Evolutionary conservation across 2,797 vertebrate genomes (phyloP), one percentile per base, ranked within the genome.

Genomic region (Microctenopoma stevenorrisi): DNA sequence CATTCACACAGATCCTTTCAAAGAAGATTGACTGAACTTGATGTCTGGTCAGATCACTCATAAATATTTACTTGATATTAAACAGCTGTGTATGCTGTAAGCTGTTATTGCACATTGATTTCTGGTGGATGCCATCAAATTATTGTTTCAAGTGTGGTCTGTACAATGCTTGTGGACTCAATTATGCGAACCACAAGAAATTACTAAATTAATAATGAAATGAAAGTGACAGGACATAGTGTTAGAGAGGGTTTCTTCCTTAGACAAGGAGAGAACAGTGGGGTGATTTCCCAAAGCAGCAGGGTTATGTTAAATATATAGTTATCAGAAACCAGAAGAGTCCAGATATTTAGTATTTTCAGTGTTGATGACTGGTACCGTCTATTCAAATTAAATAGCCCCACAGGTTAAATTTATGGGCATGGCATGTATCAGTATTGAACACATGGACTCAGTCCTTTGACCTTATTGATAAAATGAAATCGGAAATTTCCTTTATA

Each of bases 11-110:
- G 95, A 96, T 97, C 94, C 94, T 94, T 95, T 96, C 94, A 94
- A 94, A 96, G 94, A 95, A 96, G 95, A 98, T 95, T 97, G 97
- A 99, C 96, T 96, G 93, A 94, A 95, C 95, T 96, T 95, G 96
- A 97, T 95, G 94, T 94, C 94, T 93, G 93, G 94, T 96, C 95
- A 96, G 95, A 96, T 96, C 95, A 95, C 96, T 98, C 97, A 98
- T 99, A 98, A 98, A 99, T 99, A 99, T 99, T 98, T 97, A 98
- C 96, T 95, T 95, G 79, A 93, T 94, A 96, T 95, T 95, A 95
- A 92, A 93, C 94, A 96, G 95, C 94, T 95, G 94, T 94, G 93
- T 64, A 72, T 90, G 94, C 93, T 95, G 33, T 35, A 35, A 35
- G 33, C 94, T 94, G 94, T 96, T 96, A 94, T 94, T 95, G 94